Percentiles rank a stretch among this genome's conserved stretches.
Conservation (phyloP, 1,140 invertebrate genomes). For the Caenorhabditis brenneri region DNA sequence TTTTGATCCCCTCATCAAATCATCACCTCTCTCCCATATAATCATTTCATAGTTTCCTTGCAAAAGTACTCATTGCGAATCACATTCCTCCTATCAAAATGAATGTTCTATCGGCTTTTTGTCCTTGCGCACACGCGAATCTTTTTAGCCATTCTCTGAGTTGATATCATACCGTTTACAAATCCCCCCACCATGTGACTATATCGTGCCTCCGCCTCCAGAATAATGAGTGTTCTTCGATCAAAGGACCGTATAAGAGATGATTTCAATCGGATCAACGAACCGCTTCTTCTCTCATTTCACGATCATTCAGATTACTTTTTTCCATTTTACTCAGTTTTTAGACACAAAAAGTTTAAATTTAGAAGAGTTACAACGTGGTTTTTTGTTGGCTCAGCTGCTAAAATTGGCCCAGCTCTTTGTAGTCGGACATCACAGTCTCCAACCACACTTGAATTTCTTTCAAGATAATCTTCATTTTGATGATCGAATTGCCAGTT, state of each 20-base stretch:
- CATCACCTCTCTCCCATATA: neutral
- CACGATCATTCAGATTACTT: neutral
- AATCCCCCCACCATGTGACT: constrained; percentile 3
- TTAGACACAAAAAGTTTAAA: neutral
- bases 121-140: neutral
- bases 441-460: neutral
- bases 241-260: constrained; percentile 37
- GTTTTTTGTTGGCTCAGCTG: neutral
- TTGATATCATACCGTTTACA: constrained; percentile 31
- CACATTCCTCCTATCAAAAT: neutral
- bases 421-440: too few species aligned
- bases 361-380: neutral
- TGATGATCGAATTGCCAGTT: too few species aligned
- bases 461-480: too few species aligned
- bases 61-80: neutral
- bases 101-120: neutral
- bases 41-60: neutral
- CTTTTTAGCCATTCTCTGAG: constrained; percentile 36
- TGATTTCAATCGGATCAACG: constrained; percentile 3
- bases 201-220: constrained; percentile 25
- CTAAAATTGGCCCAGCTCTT: neutral
- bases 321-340: neutral
- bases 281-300: constrained; percentile 11
- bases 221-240: constrained; percentile 24
- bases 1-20: constrained; percentile 30